Evolutionary conservation across 2,888 invertebrate genomes (phyloP).

Genomic region (Temnothorax rugatulus): DNA sequence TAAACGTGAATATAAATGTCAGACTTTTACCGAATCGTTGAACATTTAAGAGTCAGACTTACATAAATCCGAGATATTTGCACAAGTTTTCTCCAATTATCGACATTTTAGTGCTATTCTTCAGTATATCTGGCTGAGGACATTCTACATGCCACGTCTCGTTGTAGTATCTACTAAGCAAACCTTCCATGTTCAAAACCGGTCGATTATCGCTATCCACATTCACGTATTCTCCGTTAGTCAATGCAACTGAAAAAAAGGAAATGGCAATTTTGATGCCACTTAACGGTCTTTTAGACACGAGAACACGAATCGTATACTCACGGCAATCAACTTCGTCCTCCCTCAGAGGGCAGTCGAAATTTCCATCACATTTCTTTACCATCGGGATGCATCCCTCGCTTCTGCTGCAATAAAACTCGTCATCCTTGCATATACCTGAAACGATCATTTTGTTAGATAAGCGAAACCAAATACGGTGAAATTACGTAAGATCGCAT

Average conservation of each 20-base stretch:
- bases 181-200: slow-evolving; percentile 88
- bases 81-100: slow-evolving; percentile 87
- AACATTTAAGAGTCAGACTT: slow-evolving; percentile 59
- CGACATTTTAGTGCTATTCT: slow-evolving; percentile 82
- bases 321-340: slow-evolving; percentile 94
- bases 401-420: slow-evolving; percentile 90
- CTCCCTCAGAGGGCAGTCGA: slow-evolving; percentile 90
- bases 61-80: slow-evolving; percentile 90
- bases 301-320: slow-evolving; percentile 78
- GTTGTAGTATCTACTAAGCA: slow-evolving; percentile 88
- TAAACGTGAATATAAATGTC: neutral
- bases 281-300: neutral
- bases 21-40: neutral
- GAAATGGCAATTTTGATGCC: neutral
- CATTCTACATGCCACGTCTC: slow-evolving; percentile 91
- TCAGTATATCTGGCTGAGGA: slow-evolving; percentile 83
- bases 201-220: slow-evolving; percentile 89
- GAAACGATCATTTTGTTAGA: neutral
- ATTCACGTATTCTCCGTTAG: slow-evolving; percentile 89
- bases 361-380: slow-evolving; percentile 89
- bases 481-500: neutral
- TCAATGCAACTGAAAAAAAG: slow-evolving; percentile 89
- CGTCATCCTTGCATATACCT: slow-evolving; percentile 87
- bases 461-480: no score
- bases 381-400: slow-evolving; percentile 89